These are phyloP conservation scores for Seriola rivoliana DNA, from an alignment of 2,113 vertebrate species.

Conservation along the genomic window DNA sequence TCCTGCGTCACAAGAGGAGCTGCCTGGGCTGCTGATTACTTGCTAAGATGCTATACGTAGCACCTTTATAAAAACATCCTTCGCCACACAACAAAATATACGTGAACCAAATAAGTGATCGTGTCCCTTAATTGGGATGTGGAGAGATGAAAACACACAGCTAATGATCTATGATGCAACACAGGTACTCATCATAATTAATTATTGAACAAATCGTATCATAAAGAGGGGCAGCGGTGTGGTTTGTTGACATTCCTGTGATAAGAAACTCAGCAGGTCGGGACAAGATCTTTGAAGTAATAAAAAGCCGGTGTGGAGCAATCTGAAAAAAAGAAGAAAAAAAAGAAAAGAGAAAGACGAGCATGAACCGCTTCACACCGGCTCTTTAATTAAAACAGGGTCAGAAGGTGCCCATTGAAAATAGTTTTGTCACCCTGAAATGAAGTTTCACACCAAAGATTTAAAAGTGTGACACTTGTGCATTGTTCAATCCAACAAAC, in stretches of 20 bases:
- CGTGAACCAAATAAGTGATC: too few relatives aligned
- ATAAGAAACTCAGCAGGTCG: slow-evolving; percentile 29
- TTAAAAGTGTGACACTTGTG: not conserved
- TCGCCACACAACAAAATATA: too few relatives aligned
- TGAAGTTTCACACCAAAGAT: slow-evolving; percentile 27
- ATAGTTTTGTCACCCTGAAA: not conserved
- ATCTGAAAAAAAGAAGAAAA: not conserved
- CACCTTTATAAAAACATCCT: too few relatives aligned
- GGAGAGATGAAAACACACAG: not conserved
- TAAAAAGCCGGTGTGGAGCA: not conserved
- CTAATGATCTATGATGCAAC: not conserved
- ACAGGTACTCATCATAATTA: not conserved
- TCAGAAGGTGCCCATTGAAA: slow-evolving; percentile 4
- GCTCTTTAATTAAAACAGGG: slow-evolving; percentile 16
- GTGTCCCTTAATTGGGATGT: not conserved
- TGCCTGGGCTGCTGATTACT: too few relatives aligned
- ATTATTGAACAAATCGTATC: not conserved
- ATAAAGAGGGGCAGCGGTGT: slow-evolving; percentile 12
- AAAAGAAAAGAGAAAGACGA: not conserved
- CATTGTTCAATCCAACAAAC: too few relatives aligned
- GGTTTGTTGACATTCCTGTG: slow-evolving; percentile 52
- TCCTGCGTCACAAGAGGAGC: too few relatives aligned
- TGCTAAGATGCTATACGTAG: too few relatives aligned
- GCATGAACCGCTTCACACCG: not conserved
- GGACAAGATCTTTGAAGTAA: slow-evolving; percentile 1